Base-by-base conservation (phyloP, 1,140 invertebrate genomes). In the Prorops nasuta region DNA sequence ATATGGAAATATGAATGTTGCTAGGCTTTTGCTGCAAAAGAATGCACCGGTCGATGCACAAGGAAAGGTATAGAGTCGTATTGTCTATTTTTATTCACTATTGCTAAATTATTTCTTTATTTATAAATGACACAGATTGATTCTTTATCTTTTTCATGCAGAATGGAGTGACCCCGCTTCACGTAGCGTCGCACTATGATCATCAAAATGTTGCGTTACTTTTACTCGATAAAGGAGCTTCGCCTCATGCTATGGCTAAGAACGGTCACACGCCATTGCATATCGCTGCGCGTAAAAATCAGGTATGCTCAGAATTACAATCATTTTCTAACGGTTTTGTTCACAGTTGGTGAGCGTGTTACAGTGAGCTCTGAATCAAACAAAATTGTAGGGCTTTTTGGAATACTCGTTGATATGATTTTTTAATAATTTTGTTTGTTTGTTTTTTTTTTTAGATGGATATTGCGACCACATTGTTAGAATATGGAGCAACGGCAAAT, bases 201-300 rank as follows among this genome's bases (percentile, higher is more conserved):
- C 92, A 98, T 73, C 91, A 93, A 52, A 89, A 92, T 63, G 92
- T 98, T 10, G 94, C 93, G 1, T 71, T 95, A 24, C 78, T 98
- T 34, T 78, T 99, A 15, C 77, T 99, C 14, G 92, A 98, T 66
- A 91, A 93, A 79, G 92, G 92, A 54, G 96, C 97, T 14, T 95
- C 92, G 2, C 94, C 96, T 14, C 93, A 98, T 74, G 90, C 93
- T 18, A 85, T 89, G 61, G 96, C 97, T 37, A 98, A 98, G 81
- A 99, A 99, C 83, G 96, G 96, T 4, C 96, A 98, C 73, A 98
- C 94, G 22, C 92, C 97, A 15, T 81, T 99, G 16, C 97, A 99
- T 79, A 98, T 99, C 75, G 94, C 97, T 36, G 95, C 96, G 44
- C 92, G 95, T 64, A 98, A 98, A 78, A 98, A 98, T 82, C 94